phyloP scores from a whole-genome alignment of 1,140 invertebrate species.

The Asobara japonica region DNA sequence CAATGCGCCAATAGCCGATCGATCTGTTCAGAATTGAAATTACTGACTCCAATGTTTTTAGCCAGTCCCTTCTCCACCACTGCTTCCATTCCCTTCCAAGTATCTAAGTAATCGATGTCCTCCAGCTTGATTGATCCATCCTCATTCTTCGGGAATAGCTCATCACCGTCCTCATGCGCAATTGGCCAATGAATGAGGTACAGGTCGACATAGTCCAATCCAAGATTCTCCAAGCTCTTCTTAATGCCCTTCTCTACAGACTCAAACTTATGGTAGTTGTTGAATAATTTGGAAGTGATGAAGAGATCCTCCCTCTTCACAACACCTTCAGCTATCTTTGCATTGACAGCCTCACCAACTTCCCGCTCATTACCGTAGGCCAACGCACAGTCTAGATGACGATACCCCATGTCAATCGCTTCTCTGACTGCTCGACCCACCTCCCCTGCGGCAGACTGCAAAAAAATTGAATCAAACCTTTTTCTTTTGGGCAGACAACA shows the following conservation, averaged over 20 bases:
- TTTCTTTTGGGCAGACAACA: too few species aligned
- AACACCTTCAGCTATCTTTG: neutral
- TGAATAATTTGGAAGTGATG: constrained; percentile 1
- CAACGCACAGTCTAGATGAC: neutral
- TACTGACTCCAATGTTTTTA: neutral
- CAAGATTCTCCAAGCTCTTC: neutral
- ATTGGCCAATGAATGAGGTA: neutral
- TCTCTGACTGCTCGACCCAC: constrained; percentile 41
- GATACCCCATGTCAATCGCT: neutral
- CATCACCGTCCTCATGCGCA: neutral
- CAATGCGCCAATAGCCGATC: neutral
- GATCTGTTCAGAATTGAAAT: constrained; percentile 5
- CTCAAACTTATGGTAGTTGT: neutral
- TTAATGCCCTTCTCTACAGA: neutral
- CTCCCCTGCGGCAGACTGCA: constrained; percentile 64
- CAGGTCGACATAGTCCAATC: neutral
- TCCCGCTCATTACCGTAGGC: neutral
- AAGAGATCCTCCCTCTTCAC: constrained; percentile 1
- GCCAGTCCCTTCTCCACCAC: neutral
- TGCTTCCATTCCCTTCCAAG: neutral
- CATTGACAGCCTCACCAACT: neutral
- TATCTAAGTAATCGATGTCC: neutral
- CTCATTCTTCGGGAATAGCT: neutral
- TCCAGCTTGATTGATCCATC: neutral
- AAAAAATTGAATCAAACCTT: constrained; percentile 9